phyloP scores from a whole-genome alignment of 2,797 vertebrate genomes.

The Astyanax mexicanus region DNA sequence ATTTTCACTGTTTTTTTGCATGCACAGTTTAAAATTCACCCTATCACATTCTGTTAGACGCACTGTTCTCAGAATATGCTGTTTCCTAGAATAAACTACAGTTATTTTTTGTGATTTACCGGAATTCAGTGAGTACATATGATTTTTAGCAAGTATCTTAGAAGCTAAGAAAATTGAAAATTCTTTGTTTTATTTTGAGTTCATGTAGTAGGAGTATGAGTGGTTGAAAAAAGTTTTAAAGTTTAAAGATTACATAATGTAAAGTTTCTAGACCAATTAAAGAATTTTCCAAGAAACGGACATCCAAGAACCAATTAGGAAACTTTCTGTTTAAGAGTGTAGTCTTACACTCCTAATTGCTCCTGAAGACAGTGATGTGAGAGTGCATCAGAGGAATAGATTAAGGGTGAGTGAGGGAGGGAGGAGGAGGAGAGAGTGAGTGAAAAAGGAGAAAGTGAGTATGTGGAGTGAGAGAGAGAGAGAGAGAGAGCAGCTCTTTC shows the following conservation, averaged over 20 bases:
- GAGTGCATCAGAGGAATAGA: constrained; percentile 43
- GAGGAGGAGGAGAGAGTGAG: constrained; percentile 28
- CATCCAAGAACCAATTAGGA: neutral
- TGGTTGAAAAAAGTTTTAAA: no score
- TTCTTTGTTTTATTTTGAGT: no score
- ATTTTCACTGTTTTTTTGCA: no score
- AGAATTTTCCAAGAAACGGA: neutral
- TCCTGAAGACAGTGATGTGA: constrained; percentile 54
- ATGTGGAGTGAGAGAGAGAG: constrained; percentile 36
- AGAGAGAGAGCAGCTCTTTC: constrained; percentile 69
- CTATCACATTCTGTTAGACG: no score
- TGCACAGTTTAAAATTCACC: no score
- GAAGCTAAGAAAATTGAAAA: no score
- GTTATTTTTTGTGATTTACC: no score
- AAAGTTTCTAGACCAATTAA: neutral
- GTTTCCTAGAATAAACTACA: no score
- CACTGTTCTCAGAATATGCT: no score
- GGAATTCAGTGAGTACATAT: no score
- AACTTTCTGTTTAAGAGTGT: neutral
- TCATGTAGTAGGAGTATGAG: no score
- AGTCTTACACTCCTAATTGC: constrained; percentile 41
- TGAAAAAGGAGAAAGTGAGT: constrained; percentile 59
- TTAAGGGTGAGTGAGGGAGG: constrained; percentile 29
- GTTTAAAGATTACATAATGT: neutral
- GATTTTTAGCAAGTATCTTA: no score